Base-by-base conservation (phyloP, 2,888 invertebrate species). In the Julus scandinavius region DNA sequence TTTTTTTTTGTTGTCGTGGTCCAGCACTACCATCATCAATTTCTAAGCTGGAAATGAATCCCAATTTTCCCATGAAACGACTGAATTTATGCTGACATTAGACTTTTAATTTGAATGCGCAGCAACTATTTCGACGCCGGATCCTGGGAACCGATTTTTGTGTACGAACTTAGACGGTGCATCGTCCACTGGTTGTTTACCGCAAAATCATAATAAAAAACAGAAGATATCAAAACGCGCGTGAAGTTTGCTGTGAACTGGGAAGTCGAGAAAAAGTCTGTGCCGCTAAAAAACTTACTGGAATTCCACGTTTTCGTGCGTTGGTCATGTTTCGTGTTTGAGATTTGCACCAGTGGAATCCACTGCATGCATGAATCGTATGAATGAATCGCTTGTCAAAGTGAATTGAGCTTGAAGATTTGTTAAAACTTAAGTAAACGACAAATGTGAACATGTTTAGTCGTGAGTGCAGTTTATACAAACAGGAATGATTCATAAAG, bases 51-150 rank as follows among this genome's bases (percentile, higher is more conserved):
- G 58, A n/a, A n/a, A 58, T 58, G 58, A 58, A n/a, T n/a, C 58
- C 58, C 17, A 58, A 58, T 58, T 58, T 58, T 58, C 58, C 58
- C 58, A 58, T 58, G 58, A 15, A 58, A 58, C 58, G 4, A n/a
- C 58, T 17, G 58, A 58, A 58, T 58, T 58, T 58, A 58, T 58
- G 58, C 58, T n/a, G 58, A 58, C 58, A 58, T 58, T 58, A 58
- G 17, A 17, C 58, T 58, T 58, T 58, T 58, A 58, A 58, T 58
- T 58, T 58, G 58, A n/a, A 17, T 58, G 58, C 58, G n/a, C 4
- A 15, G 54, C 54, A 54, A 54, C 54, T 15, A 54, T 54, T 54
- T 54, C 13, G 11, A 15, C 54, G 15, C 11, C n/a, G 58, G 15
- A 2, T n/a, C 58, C 17, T 58, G 58, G 58, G 58, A 58, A 58